phyloP scores from a whole-genome alignment of 2,888 invertebrate species.

The Synanthedon andrenaeformis region DNA sequence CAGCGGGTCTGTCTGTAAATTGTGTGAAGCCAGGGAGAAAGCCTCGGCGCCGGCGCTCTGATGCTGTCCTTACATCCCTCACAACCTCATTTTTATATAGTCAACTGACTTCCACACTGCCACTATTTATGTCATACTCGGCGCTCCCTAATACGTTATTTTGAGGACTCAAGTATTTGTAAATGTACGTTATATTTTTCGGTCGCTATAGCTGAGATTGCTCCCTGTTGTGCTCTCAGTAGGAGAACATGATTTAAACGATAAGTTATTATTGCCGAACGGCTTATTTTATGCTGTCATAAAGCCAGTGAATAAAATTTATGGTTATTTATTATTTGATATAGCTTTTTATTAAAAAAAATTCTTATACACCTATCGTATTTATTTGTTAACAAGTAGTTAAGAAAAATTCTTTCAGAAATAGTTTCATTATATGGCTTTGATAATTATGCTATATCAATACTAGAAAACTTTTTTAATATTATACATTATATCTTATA shows the following conservation, averaged over 20 bases:
- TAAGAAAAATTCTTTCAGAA: too few species aligned
- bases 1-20: slow-evolving; percentile 48
- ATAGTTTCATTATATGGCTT: too few species aligned
- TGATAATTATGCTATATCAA: too few species aligned
- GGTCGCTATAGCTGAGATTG: slow-evolving; percentile 27
- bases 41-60: slow-evolving; percentile 62
- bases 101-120: slow-evolving; percentile 66
- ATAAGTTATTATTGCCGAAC: slow-evolving; percentile 27
- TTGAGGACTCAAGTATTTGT: slow-evolving; percentile 56
- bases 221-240: slow-evolving; percentile 31
- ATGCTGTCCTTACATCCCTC: slow-evolving; percentile 44
- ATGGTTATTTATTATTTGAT: too few species aligned
- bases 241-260: slow-evolving; percentile 34
- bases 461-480: too few species aligned
- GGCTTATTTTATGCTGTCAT: slow-evolving; percentile 7
- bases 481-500: too few species aligned
- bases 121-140: slow-evolving; percentile 67
- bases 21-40: slow-evolving; percentile 40
- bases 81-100: slow-evolving; percentile 66
- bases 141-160: slow-evolving; percentile 62
- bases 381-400: too few species aligned
- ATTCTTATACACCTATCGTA: too few species aligned
- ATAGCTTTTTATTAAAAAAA: too few species aligned
- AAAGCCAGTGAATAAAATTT: not conserved
- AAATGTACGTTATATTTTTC: slow-evolving; percentile 48